Conservation (phyloP, 2,888 invertebrate genomes). For the Melinaea menophilus region DNA sequence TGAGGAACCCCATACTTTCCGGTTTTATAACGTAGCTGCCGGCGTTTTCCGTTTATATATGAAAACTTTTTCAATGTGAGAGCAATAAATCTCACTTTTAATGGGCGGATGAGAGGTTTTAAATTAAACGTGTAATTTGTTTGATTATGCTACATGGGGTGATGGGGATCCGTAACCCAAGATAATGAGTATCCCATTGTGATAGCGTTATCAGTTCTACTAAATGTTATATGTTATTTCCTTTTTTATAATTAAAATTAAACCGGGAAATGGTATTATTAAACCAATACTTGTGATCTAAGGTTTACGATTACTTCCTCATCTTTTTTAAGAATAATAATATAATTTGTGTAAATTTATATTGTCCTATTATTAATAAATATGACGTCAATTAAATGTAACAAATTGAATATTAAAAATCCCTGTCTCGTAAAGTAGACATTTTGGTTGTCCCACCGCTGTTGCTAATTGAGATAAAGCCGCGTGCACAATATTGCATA, state of each 20-base stretch:
- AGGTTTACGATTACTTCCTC: no score
- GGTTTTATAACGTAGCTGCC: slow-evolving; percentile 12
- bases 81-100: slow-evolving; percentile 24
- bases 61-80: slow-evolving; percentile 25
- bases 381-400: neutral
- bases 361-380: neutral
- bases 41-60: slow-evolving; percentile 5
- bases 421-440: slow-evolving; percentile 9
- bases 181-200: no score
- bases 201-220: no score
- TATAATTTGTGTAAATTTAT: neutral
- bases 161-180: neutral
- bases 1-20: slow-evolving; percentile 21
- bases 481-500: slow-evolving; percentile 37
- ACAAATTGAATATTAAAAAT: slow-evolving; percentile 14
- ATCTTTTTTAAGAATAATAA: no score
- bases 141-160: slow-evolving; percentile 1
- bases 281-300: no score
- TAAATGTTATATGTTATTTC: no score
- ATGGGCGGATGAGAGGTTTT: slow-evolving; percentile 24
- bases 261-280: no score
- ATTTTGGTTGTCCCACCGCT: slow-evolving; percentile 16
- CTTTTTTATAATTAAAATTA: no score
- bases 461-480: slow-evolving; percentile 52
- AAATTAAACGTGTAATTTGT: slow-evolving; percentile 24